Conservation (phyloP, 2,797 vertebrate genomes). For the Nothura maculosa region DNA sequence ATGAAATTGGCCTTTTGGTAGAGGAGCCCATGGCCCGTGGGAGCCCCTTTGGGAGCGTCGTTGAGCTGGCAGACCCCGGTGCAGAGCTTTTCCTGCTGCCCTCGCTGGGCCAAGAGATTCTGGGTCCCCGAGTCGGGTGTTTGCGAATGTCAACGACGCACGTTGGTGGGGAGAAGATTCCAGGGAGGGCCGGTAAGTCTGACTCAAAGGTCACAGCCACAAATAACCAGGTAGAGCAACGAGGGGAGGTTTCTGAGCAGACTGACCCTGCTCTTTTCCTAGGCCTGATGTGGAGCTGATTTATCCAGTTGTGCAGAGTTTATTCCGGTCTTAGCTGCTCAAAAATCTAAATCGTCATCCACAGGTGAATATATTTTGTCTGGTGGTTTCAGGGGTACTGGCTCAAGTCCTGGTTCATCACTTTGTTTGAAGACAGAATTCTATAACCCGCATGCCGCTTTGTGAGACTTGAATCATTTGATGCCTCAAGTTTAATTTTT, state of each 20-base stretch:
- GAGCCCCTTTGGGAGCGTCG: too few relatives aligned
- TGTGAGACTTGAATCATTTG: background rate
- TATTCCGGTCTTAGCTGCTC: background rate
- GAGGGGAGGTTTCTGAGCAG: background rate
- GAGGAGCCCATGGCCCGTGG: too few relatives aligned
- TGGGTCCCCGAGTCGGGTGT: background rate
- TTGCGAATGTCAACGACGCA: background rate
- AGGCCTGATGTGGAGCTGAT: background rate
- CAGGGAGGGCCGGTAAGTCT: constrained; percentile 16
- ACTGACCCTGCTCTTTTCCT: background rate
- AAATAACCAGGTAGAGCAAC: background rate
- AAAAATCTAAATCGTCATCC: background rate
- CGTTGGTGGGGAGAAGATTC: constrained; percentile 34
- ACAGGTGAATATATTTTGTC: accelerated
- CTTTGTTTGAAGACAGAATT: background rate
- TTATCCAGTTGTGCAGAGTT: background rate
- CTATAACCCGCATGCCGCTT: background rate
- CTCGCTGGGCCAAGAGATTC: accelerated
- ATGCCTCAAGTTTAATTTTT: background rate
- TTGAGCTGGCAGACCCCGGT: background rate
- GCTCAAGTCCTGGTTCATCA: background rate
- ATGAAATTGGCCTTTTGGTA: too few relatives aligned
- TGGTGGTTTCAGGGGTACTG: background rate
- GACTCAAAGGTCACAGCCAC: constrained; percentile 50
- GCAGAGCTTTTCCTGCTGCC: background rate